A percentile compares a stretch with the other conserved stretches of the same genome.
Conservation (phyloP, 2,888 invertebrate genomes). For the Pollenia amentaria region DNA sequence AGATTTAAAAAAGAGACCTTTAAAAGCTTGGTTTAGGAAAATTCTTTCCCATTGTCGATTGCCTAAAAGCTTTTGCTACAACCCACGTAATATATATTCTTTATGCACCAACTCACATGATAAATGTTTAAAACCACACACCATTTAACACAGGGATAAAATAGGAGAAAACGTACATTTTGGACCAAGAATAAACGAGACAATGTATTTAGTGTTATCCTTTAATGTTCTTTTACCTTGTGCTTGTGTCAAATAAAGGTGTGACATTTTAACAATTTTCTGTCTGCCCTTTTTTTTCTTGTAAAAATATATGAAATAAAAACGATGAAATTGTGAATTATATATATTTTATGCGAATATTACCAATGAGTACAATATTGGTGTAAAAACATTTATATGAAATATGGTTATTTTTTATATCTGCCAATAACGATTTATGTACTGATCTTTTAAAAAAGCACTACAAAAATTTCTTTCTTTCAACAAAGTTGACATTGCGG, state of each 20-base stretch:
- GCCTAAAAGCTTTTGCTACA: background rate
- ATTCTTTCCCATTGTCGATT: too few relatives aligned
- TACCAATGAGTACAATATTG: constrained; percentile 1
- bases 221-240: background rate
- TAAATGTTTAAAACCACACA: constrained; percentile 62
- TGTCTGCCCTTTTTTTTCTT: background rate
- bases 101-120: constrained; percentile 9
- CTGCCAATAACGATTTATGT: constrained; percentile 57
- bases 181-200: constrained; percentile 30
- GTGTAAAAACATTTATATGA: background rate
- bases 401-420: constrained; percentile 7
- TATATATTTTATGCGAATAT: constrained; percentile 16
- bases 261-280: constrained; percentile 58
- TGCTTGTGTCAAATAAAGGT: constrained; percentile 39
- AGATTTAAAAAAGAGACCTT: too few relatives aligned
- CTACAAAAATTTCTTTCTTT: background rate
- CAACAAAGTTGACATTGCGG: background rate
- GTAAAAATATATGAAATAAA: background rate
- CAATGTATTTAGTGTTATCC: background rate
- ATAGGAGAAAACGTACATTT: constrained; percentile 28
- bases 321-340: constrained; percentile 6
- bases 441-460: background rate
- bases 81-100: background rate
- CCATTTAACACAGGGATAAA: constrained; percentile 63
- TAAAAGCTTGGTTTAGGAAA: too few relatives aligned